Conservation (phyloP, 2,888 invertebrate species). For the Lasius platythorax region DNA sequence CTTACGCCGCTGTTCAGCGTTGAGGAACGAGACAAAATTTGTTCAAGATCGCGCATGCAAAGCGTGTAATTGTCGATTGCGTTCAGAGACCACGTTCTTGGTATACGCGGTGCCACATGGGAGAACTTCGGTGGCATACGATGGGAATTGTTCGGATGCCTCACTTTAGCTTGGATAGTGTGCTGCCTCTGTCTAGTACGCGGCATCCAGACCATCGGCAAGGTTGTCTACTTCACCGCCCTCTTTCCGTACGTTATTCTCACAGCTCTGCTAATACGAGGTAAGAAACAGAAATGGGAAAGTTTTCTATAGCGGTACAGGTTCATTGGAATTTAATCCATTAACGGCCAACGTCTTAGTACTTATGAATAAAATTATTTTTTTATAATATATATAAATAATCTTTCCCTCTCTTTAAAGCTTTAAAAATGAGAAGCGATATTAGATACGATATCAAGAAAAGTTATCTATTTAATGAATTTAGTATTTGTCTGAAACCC, state of each 20-base stretch:
- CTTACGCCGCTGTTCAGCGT: conserved; percentile 49
- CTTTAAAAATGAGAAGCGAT: background rate
- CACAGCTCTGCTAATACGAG: conserved; percentile 88
- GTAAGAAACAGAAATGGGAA: conserved; percentile 69
- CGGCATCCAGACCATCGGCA: conserved; percentile 96
- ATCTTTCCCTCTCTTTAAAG: background rate
- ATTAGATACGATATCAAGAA: background rate
- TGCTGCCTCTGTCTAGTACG: conserved; percentile 95
- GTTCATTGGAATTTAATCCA: background rate
- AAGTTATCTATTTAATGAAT: background rate
- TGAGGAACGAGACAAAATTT: conserved; percentile 52
- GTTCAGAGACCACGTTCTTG: conserved; percentile 92
- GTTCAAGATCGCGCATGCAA: conserved; percentile 40
- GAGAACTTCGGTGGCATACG: conserved; percentile 92
- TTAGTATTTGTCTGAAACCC: background rate
- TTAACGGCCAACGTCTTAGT: background rate
- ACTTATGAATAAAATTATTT: background rate
- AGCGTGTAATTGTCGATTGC: conserved; percentile 71
- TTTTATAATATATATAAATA: background rate
- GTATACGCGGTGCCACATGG: conserved; percentile 91
- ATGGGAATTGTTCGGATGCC: conserved; percentile 93
- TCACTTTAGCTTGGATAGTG: conserved; percentile 93
- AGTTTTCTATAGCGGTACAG: conserved; percentile 17
- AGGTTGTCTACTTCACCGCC: conserved; percentile 92
- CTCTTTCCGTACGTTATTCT: conserved; percentile 91